Conservation (phyloP, 2,113 vertebrate genomes). For the Hydropotes inermis region DNA sequence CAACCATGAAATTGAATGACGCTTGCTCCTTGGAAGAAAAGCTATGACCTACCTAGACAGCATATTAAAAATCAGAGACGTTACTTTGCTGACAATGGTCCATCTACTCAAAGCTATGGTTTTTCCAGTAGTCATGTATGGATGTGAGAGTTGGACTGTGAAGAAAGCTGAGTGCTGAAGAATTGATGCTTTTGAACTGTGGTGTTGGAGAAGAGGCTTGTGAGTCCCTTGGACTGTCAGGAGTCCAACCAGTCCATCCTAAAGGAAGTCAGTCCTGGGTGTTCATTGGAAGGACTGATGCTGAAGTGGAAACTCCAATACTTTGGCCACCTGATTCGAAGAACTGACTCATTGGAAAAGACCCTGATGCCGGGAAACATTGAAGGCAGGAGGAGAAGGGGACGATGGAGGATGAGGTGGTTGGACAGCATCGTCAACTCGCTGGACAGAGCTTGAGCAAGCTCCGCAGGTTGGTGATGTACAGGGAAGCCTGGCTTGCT, state of each 20-base stretch:
- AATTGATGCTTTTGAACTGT: background rate
- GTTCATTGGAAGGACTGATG: background rate
- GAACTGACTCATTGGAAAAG: background rate
- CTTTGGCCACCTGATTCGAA: background rate
- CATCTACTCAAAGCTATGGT: background rate
- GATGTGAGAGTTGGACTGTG: background rate
- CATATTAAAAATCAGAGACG: background rate
- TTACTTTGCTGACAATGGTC: too few relatives aligned
- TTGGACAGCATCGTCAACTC: accelerated
- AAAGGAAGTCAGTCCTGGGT: background rate
- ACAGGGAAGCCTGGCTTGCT: background rate
- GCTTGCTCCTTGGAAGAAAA: background rate
- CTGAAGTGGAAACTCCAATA: background rate
- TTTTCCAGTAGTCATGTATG: background rate
- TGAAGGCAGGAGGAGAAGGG: background rate
- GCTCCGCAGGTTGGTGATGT: background rate
- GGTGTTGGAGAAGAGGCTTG: background rate
- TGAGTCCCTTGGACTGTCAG: background rate
- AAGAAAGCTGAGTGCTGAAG: background rate
- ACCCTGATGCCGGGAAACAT: background rate
- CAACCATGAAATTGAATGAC: background rate
- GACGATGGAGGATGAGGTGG: background rate
- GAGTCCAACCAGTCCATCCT: background rate
- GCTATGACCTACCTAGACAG: background rate
- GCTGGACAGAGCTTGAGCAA: background rate